Evolutionary conservation across 64 coral and sea anemone genomes (phyloP), one percentile per base, ranked within the genome.

Genomic region (Stichodactyla helianthus): DNA sequence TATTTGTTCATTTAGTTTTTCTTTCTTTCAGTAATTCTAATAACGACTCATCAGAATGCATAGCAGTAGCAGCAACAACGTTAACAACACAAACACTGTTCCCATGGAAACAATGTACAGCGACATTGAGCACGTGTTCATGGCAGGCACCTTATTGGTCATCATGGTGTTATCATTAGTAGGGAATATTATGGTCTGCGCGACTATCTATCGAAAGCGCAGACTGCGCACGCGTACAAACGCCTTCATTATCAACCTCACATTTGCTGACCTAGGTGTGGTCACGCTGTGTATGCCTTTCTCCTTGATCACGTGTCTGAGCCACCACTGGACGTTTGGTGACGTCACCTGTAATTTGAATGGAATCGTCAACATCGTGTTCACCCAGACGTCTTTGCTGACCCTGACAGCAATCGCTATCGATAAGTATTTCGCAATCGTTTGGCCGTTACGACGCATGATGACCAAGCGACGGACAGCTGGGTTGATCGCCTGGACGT

Each of bases 361-460:
- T 87, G 93, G 93, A 15, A 87, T 94, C 89, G 17, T 94, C 25
- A 94, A 94, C 71, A 94, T 91, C 55, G 88, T 94, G 80, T 94
- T 94, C 56, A 87, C 88, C 23, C 79, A 91, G 55, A 90, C 85
- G 3, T 94, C 93, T 28, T 64, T 94, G 15, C 68, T 94, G 23
- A 87, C 93, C 50, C 67, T 94, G 13, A 88, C 89, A 58, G 93
- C 93, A 14, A 91, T 94, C 74, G 88, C 88, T 76, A 62, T 94
- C 6, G 89, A 94, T 52, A 94, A 87, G 51, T 94, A 94, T 77
- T 91, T 78, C 71, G 85, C 93, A 8, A 94, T 94, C 53, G 89
- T 90, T 2, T 89, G 88, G 52, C 93, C 89, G 11, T 79, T 94
- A 79, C 85, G 85, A 8, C 91, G 86, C 16, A 16, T 81, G 7